These are phyloP conservation scores for Mya arenaria DNA, from an alignment of 1,140 invertebrate genomes.

Conservation along the genomic window DNA sequence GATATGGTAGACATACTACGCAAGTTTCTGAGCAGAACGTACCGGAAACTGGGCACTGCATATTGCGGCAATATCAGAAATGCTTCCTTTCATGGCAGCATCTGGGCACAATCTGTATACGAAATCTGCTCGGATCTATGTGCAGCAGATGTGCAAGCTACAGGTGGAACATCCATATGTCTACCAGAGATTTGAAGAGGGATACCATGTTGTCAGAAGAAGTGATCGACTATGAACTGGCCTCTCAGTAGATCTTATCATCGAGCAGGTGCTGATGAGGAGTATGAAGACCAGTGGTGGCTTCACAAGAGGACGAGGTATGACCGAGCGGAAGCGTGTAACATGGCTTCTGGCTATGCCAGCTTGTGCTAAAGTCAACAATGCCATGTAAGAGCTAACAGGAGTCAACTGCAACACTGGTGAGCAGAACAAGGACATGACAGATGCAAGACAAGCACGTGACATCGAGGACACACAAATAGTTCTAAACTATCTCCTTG, in stretches of 20 bases:
- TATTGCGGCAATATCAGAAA: constrained; percentile 65
- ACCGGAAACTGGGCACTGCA: constrained; percentile 65
- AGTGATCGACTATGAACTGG: constrained; percentile 80
- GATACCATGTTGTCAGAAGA: constrained; percentile 57
- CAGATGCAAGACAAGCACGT: constrained; percentile 18
- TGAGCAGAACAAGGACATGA: constrained; percentile 58
- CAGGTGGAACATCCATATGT: constrained; percentile 51
- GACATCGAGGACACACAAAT: constrained; percentile 29
- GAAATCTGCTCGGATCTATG: constrained; percentile 81
- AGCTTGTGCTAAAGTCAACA: constrained; percentile 57
- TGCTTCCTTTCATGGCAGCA: constrained; percentile 80
- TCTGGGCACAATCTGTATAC: constrained; percentile 81
- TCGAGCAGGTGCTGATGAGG: constrained; percentile 72
- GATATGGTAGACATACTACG: too few relatives aligned
- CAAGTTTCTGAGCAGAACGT: constrained; percentile 66
- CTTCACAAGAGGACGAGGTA: constrained; percentile 56
- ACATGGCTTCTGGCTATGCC: constrained; percentile 64
- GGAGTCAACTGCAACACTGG: constrained; percentile 40
- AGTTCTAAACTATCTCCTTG: constrained; percentile 21
- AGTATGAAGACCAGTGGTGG: constrained; percentile 68
- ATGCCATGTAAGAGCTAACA: constrained; percentile 60
- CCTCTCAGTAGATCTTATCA: constrained; percentile 75
- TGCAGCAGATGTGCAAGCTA: constrained; percentile 80
- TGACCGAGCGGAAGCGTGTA: constrained; percentile 59
- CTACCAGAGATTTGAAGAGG: constrained; percentile 29